Conservation (phyloP, 2,113 vertebrate species). For the Caretta caretta region DNA sequence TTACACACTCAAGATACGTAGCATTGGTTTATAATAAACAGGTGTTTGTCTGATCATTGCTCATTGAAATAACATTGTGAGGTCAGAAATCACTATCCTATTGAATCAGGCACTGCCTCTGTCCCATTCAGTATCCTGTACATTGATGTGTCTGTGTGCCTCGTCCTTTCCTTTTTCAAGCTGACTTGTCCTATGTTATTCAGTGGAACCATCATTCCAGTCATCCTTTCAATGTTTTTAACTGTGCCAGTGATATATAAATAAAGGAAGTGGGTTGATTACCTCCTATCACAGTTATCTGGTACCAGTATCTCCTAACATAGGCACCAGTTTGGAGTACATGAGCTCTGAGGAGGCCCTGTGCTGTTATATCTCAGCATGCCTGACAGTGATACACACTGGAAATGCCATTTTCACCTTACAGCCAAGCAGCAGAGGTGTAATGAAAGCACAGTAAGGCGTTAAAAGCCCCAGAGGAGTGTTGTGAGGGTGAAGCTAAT, state of each 20-base stretch:
- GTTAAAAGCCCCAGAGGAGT: fast-evolving
- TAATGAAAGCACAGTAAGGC: background rate
- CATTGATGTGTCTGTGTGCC: background rate
- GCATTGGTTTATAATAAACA: fast-evolving
- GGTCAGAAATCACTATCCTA: background rate
- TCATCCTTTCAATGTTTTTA: background rate
- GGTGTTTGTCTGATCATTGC: fast-evolving
- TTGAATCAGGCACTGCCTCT: fast-evolving
- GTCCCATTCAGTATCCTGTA: background rate
- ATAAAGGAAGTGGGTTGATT: background rate
- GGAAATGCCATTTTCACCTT: fast-evolving
- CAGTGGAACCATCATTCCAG: background rate
- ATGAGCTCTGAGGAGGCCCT: background rate
- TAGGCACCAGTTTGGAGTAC: background rate
- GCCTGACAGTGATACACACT: fast-evolving
- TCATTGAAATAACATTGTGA: fast-evolving
- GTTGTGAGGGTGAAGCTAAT: background rate
- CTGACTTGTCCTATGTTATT: background rate
- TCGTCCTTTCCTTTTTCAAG: background rate
- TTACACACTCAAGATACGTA: fast-evolving
- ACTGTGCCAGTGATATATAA: background rate
- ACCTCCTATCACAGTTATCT: background rate
- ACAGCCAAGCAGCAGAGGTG: fast-evolving
- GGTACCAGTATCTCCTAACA: background rate
- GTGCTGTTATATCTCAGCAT: fast-evolving